Evolutionary conservation across 2,797 vertebrate species (phyloP).

Genomic region (Pampus argenteus): DNA sequence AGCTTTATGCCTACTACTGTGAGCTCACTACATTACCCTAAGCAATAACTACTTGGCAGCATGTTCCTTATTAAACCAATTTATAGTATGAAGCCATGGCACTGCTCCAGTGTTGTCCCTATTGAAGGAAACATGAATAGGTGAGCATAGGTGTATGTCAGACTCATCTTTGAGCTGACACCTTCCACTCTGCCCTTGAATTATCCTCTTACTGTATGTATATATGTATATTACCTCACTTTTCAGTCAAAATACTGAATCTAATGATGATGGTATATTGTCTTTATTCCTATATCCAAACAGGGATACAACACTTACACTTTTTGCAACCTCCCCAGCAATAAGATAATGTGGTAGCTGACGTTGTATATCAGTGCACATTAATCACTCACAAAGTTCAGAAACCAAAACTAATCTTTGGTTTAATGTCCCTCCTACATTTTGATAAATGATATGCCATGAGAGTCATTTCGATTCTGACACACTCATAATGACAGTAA

Average conservation of each 20-base stretch:
- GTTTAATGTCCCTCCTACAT: not conserved
- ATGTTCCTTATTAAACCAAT: not conserved
- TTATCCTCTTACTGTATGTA: too few relatives aligned
- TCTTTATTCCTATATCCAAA: not conserved
- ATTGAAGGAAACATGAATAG: not conserved
- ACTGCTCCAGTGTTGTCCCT: not conserved
- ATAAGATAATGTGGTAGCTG: not conserved
- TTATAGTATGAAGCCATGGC: constrained; percentile 4
- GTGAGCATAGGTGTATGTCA: too few relatives aligned
- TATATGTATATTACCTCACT: too few relatives aligned
- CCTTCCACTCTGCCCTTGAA: too few relatives aligned
- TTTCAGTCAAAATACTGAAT: not conserved
- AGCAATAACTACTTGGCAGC: not conserved
- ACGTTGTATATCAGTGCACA: not conserved
- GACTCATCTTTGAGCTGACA: too few relatives aligned
- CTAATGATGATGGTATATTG: not conserved
- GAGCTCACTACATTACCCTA: not conserved
- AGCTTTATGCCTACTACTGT: too few relatives aligned
- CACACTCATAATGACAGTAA: constrained; percentile 6
- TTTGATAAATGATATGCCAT: not conserved
- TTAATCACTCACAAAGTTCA: not conserved
- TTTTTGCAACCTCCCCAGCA: not conserved
- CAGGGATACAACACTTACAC: not conserved
- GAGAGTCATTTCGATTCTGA: not conserved
- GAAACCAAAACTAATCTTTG: constrained; percentile 3